phyloP scores from a whole-genome alignment of 2,888 invertebrate species.

The Unio pictorum region DNA sequence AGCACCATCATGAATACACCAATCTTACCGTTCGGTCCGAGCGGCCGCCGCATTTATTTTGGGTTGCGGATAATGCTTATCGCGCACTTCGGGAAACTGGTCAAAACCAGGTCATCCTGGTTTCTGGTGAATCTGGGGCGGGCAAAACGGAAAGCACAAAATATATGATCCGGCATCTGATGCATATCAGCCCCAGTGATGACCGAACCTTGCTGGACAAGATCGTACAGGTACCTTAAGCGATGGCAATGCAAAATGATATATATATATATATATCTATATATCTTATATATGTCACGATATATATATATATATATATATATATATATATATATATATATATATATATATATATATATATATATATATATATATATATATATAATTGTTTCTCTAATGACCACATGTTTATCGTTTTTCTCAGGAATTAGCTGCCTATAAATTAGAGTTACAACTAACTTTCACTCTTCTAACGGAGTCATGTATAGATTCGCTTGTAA shows the following conservation, averaged over 20 bases:
- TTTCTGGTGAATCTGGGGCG: constrained; percentile 65
- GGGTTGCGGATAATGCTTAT: constrained; percentile 53
- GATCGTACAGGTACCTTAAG: constrained; percentile 57
- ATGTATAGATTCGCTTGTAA: background rate
- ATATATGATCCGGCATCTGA: constrained; percentile 62
- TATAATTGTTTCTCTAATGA: no score
- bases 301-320: background rate
- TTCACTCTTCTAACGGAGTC: no score
- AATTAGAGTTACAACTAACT: no score
- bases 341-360: no score
- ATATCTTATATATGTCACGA: no score
- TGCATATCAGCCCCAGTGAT: constrained; percentile 53
- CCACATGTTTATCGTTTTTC: no score
- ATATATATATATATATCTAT: background rate
- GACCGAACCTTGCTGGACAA: constrained; percentile 55
- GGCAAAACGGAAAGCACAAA: constrained; percentile 67
- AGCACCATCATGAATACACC: constrained; percentile 50
- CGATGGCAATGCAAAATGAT: background rate
- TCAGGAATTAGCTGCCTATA: no score
- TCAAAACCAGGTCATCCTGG: constrained; percentile 59
- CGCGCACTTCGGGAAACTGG: constrained; percentile 39
- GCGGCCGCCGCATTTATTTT: constrained; percentile 49
- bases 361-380: no score
- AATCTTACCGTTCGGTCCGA: constrained; percentile 31
- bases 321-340: background rate